Percentiles rank a stretch among this genome's conserved stretches.
Evolutionary conservation across 2,797 vertebrate genomes (phyloP).

Genomic region (Salarias fasciatus): DNA sequence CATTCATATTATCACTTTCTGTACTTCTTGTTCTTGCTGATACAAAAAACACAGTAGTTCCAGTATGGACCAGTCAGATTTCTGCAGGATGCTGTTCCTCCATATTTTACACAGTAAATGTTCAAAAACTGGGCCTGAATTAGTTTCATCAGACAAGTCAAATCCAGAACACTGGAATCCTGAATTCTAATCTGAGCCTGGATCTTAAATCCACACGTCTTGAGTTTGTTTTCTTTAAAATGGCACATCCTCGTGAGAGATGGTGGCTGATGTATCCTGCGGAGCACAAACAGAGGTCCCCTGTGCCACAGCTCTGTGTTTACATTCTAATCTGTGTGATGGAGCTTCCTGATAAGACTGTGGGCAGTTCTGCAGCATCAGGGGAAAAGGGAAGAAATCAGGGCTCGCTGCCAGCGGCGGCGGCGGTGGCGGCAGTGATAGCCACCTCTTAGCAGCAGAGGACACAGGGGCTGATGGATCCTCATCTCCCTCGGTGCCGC

Average conservation of each 20-base stretch:
- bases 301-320: conserved; percentile 57
- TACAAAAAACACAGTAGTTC: too few species aligned
- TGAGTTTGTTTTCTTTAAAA: conserved; percentile 50
- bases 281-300: conserved; percentile 46
- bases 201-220: conserved; percentile 15
- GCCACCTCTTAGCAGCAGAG: conserved; percentile 47
- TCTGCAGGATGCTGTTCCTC: too few species aligned
- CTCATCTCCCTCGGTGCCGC: conserved; percentile 35
- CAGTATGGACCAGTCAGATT: too few species aligned
- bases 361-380: conserved; percentile 62
- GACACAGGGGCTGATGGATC: conserved; percentile 58
- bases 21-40: too few species aligned
- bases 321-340: conserved; percentile 77
- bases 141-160: conserved; percentile 3
- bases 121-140: neutral
- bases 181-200: conserved; percentile 17
- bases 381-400: conserved; percentile 35
- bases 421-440: conserved; percentile 36
- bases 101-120: too few species aligned
- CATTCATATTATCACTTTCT: too few species aligned
- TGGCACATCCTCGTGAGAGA: conserved; percentile 38
- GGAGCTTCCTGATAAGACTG: conserved; percentile 64
- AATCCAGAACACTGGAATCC: neutral
- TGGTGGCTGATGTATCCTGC: conserved; percentile 40
- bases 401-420: conserved; percentile 59